These are phyloP conservation scores for Peribatodes rhomboidaria DNA, from an alignment of 2,888 invertebrate species.

Conservation along the genomic window DNA sequence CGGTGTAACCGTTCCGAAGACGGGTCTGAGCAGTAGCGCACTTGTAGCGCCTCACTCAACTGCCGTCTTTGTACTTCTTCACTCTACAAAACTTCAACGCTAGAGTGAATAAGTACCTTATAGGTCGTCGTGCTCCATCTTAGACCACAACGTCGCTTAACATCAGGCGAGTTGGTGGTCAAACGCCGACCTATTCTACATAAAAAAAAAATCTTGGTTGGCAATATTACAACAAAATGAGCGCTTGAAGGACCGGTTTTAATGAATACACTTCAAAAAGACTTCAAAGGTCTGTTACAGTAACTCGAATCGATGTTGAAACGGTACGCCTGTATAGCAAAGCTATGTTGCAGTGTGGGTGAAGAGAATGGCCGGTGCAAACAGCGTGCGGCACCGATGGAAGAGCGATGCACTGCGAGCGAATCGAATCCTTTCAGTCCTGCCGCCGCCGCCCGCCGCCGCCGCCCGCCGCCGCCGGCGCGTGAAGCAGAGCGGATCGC, in stretches of 20 bases:
- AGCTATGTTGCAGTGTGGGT: background rate
- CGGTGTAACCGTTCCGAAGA: no score
- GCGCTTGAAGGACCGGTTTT: background rate
- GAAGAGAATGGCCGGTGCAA: background rate
- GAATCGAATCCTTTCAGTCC: slow-evolving; percentile 39
- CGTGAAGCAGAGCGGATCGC: slow-evolving; percentile 46
- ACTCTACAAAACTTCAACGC: no score
- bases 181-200: no score
- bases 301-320: background rate
- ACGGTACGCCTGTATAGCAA: background rate
- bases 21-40: no score
- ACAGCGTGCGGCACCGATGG: background rate
- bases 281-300: background rate
- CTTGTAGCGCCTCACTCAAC: no score
- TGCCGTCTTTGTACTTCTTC: no score
- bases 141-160: no score
- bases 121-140: no score
- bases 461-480: slow-evolving; percentile 20
- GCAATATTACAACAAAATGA: no score
- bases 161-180: no score
- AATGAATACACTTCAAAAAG: slow-evolving; percentile 11
- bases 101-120: no score
- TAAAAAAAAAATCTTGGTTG: no score
- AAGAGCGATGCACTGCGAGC: slow-evolving; percentile 19
- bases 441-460: background rate